Conservation (phyloP, 2,888 invertebrate genomes). For the Cerastis rubricosa region DNA sequence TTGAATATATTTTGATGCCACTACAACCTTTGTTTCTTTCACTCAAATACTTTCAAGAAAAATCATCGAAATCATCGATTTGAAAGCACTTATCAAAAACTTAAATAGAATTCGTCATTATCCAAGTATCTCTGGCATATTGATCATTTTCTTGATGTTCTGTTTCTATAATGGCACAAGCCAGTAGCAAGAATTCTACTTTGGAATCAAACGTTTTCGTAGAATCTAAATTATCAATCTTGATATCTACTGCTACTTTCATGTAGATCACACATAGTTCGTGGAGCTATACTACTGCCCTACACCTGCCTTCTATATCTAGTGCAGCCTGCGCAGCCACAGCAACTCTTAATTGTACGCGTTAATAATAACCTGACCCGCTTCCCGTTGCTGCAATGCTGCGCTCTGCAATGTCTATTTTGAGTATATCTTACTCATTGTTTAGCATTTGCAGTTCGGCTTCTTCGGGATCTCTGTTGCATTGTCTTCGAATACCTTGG, state of each 20-base stretch:
- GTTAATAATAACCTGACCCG: slow-evolving; percentile 69
- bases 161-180: neutral
- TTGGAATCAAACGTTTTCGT: neutral
- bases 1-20: neutral
- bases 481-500: slow-evolving; percentile 24
- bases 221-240: neutral
- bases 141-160: neutral
- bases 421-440: slow-evolving; percentile 76
- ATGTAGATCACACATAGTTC: slow-evolving; percentile 30
- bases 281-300: slow-evolving; percentile 49
- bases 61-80: neutral
- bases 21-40: neutral
- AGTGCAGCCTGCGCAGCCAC: slow-evolving; percentile 36
- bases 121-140: neutral
- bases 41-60: neutral
- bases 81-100: neutral
- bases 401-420: slow-evolving; percentile 73
- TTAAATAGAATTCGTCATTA: neutral
- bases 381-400: slow-evolving; percentile 64
- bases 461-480: slow-evolving; percentile 37
- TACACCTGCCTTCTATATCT: slow-evolving; percentile 28
- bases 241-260: neutral
- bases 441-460: slow-evolving; percentile 59
- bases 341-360: slow-evolving; percentile 65
- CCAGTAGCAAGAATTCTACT: neutral